Evolutionary conservation across 35 echinoderm and acorn worm genomes (phyloP).

Genomic region (Holothuria glaberrima): DNA sequence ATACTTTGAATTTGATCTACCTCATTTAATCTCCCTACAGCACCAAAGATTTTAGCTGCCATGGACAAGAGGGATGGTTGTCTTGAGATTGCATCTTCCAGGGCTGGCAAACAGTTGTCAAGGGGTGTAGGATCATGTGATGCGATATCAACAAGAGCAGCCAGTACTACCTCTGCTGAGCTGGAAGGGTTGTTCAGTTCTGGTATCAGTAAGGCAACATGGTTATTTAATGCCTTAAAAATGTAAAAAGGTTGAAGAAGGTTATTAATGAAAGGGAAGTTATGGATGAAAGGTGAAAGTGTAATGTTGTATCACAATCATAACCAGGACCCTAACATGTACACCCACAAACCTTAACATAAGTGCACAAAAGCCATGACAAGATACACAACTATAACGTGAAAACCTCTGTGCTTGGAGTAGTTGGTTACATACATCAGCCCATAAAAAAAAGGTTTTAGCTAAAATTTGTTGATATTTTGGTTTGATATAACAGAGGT

Average conservation of each 20-base stretch:
- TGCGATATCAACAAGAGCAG: constrained; percentile 77
- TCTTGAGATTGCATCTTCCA: constrained; percentile 69
- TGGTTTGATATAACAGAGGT: too few species aligned
- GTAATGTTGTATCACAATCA: too few species aligned
- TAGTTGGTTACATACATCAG: too few species aligned
- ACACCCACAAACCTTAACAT: too few species aligned
- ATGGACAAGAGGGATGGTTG: constrained; percentile 76
- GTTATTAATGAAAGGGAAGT: background rate
- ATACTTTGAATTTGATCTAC: constrained; percentile 1
- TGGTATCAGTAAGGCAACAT: constrained; percentile 70
- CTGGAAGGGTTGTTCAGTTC: constrained; percentile 75
- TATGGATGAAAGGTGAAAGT: background rate
- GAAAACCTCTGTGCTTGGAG: too few species aligned
- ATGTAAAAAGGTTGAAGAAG: background rate
- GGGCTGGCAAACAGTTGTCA: constrained; percentile 58
- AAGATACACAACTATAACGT: too few species aligned
- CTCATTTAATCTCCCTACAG: constrained; percentile 83
- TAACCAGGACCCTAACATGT: too few species aligned
- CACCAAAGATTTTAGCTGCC: constrained; percentile 96
- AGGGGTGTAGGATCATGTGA: constrained; percentile 67
- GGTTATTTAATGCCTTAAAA: constrained; percentile 66
- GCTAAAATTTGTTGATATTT: too few species aligned
- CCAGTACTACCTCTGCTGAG: constrained; percentile 70
- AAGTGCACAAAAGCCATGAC: too few species aligned
- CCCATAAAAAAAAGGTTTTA: too few species aligned